Evolutionary conservation across 2,888 invertebrate genomes (phyloP).

Genomic region (Drepana falcataria): DNA sequence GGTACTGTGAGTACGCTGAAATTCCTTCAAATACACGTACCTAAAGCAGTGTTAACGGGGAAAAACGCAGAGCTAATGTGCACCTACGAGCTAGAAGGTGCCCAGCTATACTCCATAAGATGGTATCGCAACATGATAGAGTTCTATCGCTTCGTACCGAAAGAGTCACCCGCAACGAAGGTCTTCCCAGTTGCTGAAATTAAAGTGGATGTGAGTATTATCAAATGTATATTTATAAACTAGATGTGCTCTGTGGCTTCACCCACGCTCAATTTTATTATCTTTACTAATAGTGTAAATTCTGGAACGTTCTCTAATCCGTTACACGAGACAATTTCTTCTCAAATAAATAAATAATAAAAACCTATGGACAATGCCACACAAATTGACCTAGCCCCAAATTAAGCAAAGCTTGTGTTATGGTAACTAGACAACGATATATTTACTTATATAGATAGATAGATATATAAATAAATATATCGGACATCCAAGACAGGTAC

Average conservation of each 20-base stretch:
- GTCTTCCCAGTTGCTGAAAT: slow-evolving; percentile 84
- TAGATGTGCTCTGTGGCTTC: slow-evolving; percentile 1
- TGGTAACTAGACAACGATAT: too few relatives aligned
- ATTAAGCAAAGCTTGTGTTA: too few relatives aligned
- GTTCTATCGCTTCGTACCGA: slow-evolving; percentile 87
- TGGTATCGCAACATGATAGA: slow-evolving; percentile 87
- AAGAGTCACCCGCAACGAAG: slow-evolving; percentile 84
- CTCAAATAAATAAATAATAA: too few relatives aligned
- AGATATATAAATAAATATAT: too few relatives aligned
- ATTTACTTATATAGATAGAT: too few relatives aligned
- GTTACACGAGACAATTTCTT: too few relatives aligned
- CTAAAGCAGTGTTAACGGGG: slow-evolving; percentile 74
- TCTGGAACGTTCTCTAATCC: too few relatives aligned
- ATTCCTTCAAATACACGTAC: slow-evolving; percentile 73
- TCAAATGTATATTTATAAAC: background rate
- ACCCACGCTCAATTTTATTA: slow-evolving; percentile 1
- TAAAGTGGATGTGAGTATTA: slow-evolving; percentile 84
- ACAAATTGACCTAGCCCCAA: too few relatives aligned
- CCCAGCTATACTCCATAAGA: slow-evolving; percentile 85
- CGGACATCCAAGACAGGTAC: too few relatives aligned
- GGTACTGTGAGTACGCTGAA: slow-evolving; percentile 65
- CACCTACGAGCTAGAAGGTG: slow-evolving; percentile 79
- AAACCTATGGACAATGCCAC: too few relatives aligned
- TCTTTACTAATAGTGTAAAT: too few relatives aligned
- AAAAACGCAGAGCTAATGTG: slow-evolving; percentile 73